phyloP scores from a whole-genome alignment of 2,888 invertebrate species.

The Volucella bombylans region DNA sequence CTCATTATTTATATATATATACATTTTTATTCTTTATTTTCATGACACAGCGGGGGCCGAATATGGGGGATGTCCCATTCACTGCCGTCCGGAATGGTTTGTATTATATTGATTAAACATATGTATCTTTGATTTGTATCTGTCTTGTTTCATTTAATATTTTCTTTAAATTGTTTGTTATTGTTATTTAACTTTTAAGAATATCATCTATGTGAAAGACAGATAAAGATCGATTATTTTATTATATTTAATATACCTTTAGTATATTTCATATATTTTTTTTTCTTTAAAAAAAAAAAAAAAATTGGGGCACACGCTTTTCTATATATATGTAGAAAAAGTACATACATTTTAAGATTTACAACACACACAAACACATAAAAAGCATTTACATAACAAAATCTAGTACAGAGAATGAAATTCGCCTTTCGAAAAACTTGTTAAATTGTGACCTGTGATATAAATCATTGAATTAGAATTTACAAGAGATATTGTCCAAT shows the following conservation, averaged over 20 bases:
- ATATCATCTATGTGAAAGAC: slow-evolving; percentile 41
- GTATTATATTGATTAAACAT: slow-evolving; percentile 76
- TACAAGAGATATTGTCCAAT: too few relatives aligned
- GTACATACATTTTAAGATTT: slow-evolving; percentile 41
- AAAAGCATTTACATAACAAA: slow-evolving; percentile 58
- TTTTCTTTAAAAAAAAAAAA: slow-evolving; percentile 52
- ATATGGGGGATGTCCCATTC: slow-evolving; percentile 83
- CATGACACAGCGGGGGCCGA: slow-evolving; percentile 81
- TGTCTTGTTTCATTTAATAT: slow-evolving; percentile 36
- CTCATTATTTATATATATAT: not conserved
- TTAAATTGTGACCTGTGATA: too few relatives aligned
- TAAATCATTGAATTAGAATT: too few relatives aligned
- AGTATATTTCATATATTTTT: slow-evolving; percentile 1
- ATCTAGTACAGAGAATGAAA: slow-evolving; percentile 37
- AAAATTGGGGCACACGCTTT: slow-evolving; percentile 77
- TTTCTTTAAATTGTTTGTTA: slow-evolving; percentile 57
- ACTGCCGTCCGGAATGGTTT: slow-evolving; percentile 83
- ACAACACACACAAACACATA: slow-evolving; percentile 43
- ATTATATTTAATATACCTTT: slow-evolving; percentile 45
- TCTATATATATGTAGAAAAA: slow-evolving; percentile 74
- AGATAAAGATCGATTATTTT: slow-evolving; percentile 48
- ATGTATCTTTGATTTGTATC: slow-evolving; percentile 59
- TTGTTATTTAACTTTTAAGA: slow-evolving; percentile 56
- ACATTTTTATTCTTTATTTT: slow-evolving; percentile 40
- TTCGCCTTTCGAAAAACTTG: too few relatives aligned